Evolutionary conservation across 2,888 invertebrate species (phyloP).

Genomic region (Dugesia japonica): DNA sequence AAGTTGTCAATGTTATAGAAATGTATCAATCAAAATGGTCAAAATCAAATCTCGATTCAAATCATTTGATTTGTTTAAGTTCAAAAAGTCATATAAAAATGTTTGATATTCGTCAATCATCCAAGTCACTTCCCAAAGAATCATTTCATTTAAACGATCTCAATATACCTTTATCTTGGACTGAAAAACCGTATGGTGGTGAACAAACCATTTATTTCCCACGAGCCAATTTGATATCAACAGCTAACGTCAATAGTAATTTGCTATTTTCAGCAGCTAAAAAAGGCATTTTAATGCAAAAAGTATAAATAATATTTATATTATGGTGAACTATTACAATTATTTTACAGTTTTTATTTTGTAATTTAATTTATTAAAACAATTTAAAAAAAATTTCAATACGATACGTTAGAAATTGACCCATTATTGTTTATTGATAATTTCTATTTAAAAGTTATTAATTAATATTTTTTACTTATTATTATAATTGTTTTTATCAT

Average conservation of each 20-base stretch:
- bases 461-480: no score
- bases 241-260: background rate
- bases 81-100: background rate
- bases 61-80: background rate
- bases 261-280: background rate
- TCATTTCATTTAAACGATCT: background rate
- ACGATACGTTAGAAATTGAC: no score
- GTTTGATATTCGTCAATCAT: background rate
- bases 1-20: background rate
- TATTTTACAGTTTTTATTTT: no score
- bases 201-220: background rate
- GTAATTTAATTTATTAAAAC: no score
- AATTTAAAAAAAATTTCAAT: no score
- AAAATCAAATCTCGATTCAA: background rate
- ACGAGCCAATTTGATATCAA: background rate
- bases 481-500: no score
- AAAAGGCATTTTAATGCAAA: background rate
- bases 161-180: background rate
- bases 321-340: no score
- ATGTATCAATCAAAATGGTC: slow-evolving; percentile 2
- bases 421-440: no score
- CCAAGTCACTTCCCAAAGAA: background rate
- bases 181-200: background rate
- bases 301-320: no score
- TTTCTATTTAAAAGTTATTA: no score